Percentiles rank a stretch among this genome's conserved stretches.
Conservation (phyloP, 2,797 vertebrate genomes). For the Tympanoctomys barrerae region DNA sequence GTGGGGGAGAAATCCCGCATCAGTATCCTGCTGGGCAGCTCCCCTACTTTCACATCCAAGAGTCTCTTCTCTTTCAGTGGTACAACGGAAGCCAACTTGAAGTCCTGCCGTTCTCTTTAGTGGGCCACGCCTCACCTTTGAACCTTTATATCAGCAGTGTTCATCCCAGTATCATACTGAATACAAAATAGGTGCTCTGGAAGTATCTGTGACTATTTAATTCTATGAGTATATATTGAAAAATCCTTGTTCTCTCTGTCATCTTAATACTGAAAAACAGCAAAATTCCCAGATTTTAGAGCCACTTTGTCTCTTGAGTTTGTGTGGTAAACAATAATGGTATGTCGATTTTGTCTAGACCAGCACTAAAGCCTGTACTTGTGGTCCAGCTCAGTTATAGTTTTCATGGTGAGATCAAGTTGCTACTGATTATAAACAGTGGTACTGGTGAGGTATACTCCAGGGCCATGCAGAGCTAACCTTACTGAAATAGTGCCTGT, state of each 20-base stretch:
- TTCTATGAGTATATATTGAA: conserved; percentile 28
- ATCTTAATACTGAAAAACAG: not conserved
- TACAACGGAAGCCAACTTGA: too few species aligned
- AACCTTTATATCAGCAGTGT: conserved; percentile 28
- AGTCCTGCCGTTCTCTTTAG: too few species aligned
- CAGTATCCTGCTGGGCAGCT: too few species aligned
- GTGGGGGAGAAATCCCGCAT: too few species aligned
- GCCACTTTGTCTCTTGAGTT: conserved; percentile 44
- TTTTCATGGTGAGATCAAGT: conserved; percentile 59
- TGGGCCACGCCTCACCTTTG: too few species aligned
- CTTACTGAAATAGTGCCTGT: not conserved
- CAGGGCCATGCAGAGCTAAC: not conserved
- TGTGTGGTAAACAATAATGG: conserved; percentile 31
- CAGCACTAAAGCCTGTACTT: conserved; percentile 20
- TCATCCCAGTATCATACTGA: conserved; percentile 28
- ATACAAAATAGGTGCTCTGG: conserved; percentile 17
- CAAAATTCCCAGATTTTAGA: conserved; percentile 48
- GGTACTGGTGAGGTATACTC: not conserved
- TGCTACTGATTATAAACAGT: conserved; percentile 40
- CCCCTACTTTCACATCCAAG: too few species aligned
- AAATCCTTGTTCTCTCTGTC: not conserved
- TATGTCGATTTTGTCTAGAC: conserved; percentile 30
- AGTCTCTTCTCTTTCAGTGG: too few species aligned
- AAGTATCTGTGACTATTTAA: conserved; percentile 39
- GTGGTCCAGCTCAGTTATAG: conserved; percentile 14